Evolutionary conservation across 2,797 vertebrate genomes (phyloP).

Genomic region (Microhierax caerulescens): DNA sequence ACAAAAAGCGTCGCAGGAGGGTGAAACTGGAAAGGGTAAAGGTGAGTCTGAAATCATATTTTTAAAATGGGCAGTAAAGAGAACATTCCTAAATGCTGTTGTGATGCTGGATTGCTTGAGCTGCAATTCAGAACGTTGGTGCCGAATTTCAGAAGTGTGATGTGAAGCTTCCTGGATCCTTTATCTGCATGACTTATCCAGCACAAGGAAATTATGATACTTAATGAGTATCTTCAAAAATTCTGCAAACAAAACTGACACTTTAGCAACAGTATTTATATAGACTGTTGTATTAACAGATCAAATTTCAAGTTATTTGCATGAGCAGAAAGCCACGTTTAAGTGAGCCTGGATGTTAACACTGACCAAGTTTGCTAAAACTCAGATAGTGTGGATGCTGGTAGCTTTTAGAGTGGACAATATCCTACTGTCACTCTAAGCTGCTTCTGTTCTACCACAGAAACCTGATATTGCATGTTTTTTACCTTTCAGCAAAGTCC

Average conservation of each 20-base stretch:
- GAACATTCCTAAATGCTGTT: not conserved
- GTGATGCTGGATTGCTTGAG: not conserved
- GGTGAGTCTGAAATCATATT: slow-evolving; percentile 66
- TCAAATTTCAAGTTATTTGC: not conserved
- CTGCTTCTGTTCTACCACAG: not conserved
- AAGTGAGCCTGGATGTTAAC: not conserved
- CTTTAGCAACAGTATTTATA: not conserved
- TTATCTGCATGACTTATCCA: not conserved
- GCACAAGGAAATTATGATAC: not conserved
- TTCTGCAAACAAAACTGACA: not conserved
- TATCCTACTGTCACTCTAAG: not conserved
- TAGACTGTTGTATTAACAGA: not conserved
- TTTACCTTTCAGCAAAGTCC: not conserved
- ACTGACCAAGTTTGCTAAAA: not conserved
- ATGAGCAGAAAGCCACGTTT: not conserved
- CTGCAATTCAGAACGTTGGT: not conserved
- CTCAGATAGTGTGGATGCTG: not conserved
- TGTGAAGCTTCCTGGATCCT: not conserved
- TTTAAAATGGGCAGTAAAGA: not conserved
- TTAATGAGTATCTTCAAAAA: not conserved
- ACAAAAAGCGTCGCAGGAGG: slow-evolving; percentile 66
- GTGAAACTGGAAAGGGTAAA: slow-evolving; percentile 66
- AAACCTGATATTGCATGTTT: not conserved
- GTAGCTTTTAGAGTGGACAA: not conserved
- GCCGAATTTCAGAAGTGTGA: not conserved